Evolutionary conservation across 2,113 vertebrate genomes (phyloP), one percentile per base, ranked within the genome.

Genomic region (Passer domesticus): DNA sequence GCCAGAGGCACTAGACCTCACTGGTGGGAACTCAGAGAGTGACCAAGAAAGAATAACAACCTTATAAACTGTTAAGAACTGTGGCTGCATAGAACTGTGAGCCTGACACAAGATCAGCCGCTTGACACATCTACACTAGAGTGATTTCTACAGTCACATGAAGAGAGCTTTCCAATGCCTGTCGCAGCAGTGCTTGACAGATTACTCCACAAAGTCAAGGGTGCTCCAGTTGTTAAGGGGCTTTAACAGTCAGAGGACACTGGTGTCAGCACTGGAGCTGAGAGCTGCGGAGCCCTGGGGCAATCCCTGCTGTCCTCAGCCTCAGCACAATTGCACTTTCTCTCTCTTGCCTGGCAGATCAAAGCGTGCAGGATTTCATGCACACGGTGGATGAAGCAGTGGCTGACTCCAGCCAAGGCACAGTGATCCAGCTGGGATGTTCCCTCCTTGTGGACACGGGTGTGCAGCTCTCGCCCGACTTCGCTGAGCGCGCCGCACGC

Each of bases 371-470:
- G 66, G 97, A 98, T n/a, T 95, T 98, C 92, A 95, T 98, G 94
- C 84, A 64, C 3, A 22, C 9, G 0, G 90, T 80, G 7, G 97
- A 98, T 1, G 83, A 94, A 30, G 93, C 95, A 39, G 33, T 83
- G 41, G 80, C 77, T 12, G 97, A 97, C 85, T 97, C 90, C 83
- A 98, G 96, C 62, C 98, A 97, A 37, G 97, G 95, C 4, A 53
- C 89, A 3, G 77, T 78, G 75, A 97, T 98, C 58, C 98, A 97
- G 76, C 97, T 99, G 97, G 97, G 97, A 12, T 99, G 98, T 72
- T 97, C 98, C 20, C 90, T 99, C 9, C 97, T 98, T 3, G 76
- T 99, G 77, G 98, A 98, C 1, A 58, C 69, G 0, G 94, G 98
- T 0, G 97, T 97, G 4, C 96, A 95, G 13, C 97, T 99, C 25